Percentiles rank a stretch among this genome's conserved stretches.
phyloP scores from a whole-genome alignment of 2,113 vertebrate species.

The Pitta sordida region DNA sequence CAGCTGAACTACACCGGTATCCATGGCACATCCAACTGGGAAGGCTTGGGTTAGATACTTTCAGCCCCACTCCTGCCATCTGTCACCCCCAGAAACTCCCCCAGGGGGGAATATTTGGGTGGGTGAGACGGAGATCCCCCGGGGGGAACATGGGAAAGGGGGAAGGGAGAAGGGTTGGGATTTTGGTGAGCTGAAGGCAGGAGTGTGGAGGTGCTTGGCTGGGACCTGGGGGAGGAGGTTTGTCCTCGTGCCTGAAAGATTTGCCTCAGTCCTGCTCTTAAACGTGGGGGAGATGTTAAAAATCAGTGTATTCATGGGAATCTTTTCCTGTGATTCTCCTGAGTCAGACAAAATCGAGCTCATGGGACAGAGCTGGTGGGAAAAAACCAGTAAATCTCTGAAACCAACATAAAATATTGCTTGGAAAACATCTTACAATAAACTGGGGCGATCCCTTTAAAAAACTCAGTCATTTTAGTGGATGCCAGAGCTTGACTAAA shows the following conservation, averaged over 20 bases:
- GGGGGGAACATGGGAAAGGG: rapidly evolving
- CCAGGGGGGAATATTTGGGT: rapidly evolving
- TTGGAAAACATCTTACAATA: background rate
- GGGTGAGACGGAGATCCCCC: background rate
- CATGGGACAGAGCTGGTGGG: background rate
- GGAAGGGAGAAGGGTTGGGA: background rate
- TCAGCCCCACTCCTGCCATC: rapidly evolving
- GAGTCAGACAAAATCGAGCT: background rate
- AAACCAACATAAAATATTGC: background rate
- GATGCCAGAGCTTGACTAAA: background rate
- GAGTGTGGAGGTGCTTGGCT: background rate
- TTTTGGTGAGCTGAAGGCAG: background rate
- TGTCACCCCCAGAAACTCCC: background rate
- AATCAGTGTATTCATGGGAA: background rate
- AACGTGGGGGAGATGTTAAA: background rate
- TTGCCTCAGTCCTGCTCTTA: background rate
- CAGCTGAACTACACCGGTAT: background rate
- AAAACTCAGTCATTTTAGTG: background rate
- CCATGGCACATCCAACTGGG: background rate
- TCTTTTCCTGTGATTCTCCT: background rate
- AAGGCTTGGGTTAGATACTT: background rate
- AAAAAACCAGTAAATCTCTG: background rate
- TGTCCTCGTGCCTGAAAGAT: background rate
- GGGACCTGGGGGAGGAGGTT: background rate
- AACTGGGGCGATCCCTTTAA: background rate